Base-by-base conservation (phyloP, 1,140 invertebrate species). In the Ylistrum balloti region DNA sequence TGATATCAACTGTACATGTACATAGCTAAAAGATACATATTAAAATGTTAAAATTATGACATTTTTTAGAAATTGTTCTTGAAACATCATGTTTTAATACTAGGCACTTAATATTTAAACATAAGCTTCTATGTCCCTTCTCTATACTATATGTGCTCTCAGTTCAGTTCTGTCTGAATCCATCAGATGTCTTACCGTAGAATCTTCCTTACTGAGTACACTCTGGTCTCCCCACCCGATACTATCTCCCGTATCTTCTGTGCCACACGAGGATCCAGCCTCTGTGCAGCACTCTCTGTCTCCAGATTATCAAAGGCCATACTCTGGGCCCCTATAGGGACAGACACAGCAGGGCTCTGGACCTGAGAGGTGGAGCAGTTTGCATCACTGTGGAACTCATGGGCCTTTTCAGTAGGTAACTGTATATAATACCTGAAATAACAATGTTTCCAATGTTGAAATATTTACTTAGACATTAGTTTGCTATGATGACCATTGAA, bases 171-270 rank as follows among this genome's bases (percentile, higher is more conserved):
- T 38, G 35, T 38, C 35, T 7, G 13, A 38, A 7, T 38, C 13
- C 33, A 9, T 15, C 33, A 89, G 35, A 90, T 28, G 35, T 15
- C 88, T 89, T 88, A 96, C 96, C 96, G 94, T 15, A 96, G 91
- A 28, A 94, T 92, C 91, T 95, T 96, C 38, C 96, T 91, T 20
- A 96, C 94, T 34, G 93, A 90, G 92, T 96, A 96, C 20, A 96
- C 92, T 86, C 93, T 88, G 0, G 92, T 94, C 91, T 96, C 95
- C 33, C 96, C 96, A 11, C 90, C 90, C n/a, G 95, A 92, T 0
- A 96, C 96, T 28, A 96, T 33, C n/a, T 95, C 94, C 86, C 96
- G 90, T n/a, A 96, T 95, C 92, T 96, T 96, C 85, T 95, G 90
- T 13, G 93, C 93, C 1, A 96, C 94, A 33, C 92, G 87, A 22